Percentiles rank a stretch among this genome's conserved stretches.
Evolutionary conservation across 2,888 invertebrate species (phyloP).

Genomic region (Noctua janthina): DNA sequence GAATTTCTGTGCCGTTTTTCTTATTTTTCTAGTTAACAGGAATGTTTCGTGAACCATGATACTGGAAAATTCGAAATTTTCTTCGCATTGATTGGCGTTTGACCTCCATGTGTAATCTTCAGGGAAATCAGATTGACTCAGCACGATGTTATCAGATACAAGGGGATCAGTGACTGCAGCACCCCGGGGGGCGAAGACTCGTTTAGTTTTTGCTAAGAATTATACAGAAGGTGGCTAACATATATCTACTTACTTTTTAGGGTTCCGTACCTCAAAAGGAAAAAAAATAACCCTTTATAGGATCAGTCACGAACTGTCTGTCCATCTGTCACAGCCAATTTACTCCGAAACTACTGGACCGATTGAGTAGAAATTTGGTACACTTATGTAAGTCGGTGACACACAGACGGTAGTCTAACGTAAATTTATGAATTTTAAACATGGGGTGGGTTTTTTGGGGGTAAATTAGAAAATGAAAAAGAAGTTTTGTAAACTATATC

Average conservation of each 20-base stretch:
- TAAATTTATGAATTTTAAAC: too few species aligned
- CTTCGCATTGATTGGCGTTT: conserved; percentile 34
- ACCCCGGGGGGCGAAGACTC: conserved; percentile 3
- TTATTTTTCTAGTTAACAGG: background rate
- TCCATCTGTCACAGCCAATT: too few species aligned
- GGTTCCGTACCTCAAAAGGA: too few species aligned
- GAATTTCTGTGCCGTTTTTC: background rate
- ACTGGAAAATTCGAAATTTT: background rate
- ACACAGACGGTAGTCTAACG: too few species aligned
- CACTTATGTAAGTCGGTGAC: too few species aligned
- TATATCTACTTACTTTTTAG: background rate
- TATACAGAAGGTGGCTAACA: conserved; percentile 10
- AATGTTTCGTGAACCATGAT: conserved; percentile 2
- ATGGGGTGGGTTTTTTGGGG: too few species aligned
- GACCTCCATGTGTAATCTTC: conserved; percentile 45
- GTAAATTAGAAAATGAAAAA: too few species aligned
- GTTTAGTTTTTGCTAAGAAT: conserved; percentile 39
- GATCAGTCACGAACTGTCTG: too few species aligned
- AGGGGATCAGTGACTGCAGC: conserved; percentile 16
- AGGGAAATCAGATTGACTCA: conserved; percentile 55
- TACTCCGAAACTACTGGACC: too few species aligned
- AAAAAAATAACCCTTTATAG: too few species aligned
- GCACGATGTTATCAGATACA: conserved; percentile 42
- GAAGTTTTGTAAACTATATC: too few species aligned
- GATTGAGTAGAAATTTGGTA: too few species aligned